These are phyloP conservation scores for Drosophila melanocephala DNA, from an alignment of 2,888 invertebrate genomes.

Conservation along the genomic window DNA sequence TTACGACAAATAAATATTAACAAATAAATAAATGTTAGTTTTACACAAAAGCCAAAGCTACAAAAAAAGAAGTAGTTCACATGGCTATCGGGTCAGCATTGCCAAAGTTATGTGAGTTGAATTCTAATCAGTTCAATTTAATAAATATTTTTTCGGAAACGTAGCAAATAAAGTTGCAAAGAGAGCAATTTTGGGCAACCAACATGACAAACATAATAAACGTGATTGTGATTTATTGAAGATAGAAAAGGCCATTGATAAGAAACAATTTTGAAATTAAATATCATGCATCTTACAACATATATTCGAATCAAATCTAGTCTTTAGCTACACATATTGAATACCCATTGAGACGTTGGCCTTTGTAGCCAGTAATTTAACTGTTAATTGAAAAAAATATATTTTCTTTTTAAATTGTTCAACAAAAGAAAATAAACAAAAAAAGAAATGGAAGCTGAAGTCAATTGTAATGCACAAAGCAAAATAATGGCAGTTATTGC, in stretches of 20 bases:
- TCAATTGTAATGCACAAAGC: neutral
- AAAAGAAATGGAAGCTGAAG: neutral
- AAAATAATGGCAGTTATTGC: neutral
- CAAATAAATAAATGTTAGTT: slow-evolving; percentile 3
- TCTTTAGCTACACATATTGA: neutral
- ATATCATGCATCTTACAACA: neutral
- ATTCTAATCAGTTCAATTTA: neutral
- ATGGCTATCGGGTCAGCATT: slow-evolving; percentile 3
- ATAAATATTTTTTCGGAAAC: neutral
- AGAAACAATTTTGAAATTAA: neutral
- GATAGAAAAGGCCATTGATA: neutral
- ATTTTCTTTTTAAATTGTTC: neutral
- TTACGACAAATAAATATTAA: neutral
- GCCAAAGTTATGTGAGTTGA: neutral
- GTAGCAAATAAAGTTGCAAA: neutral
- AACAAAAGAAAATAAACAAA: neutral
- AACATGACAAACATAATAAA: neutral
- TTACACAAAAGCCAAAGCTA: neutral
- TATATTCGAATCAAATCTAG: neutral
- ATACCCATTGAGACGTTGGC: neutral
- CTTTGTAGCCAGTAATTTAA: neutral
- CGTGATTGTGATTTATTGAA: neutral
- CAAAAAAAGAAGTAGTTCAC: neutral
- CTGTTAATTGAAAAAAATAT: neutral
- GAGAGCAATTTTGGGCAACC: neutral